Evolutionary conservation across 2,888 invertebrate genomes (phyloP).

Genomic region (Notocelia uddmanniana): DNA sequence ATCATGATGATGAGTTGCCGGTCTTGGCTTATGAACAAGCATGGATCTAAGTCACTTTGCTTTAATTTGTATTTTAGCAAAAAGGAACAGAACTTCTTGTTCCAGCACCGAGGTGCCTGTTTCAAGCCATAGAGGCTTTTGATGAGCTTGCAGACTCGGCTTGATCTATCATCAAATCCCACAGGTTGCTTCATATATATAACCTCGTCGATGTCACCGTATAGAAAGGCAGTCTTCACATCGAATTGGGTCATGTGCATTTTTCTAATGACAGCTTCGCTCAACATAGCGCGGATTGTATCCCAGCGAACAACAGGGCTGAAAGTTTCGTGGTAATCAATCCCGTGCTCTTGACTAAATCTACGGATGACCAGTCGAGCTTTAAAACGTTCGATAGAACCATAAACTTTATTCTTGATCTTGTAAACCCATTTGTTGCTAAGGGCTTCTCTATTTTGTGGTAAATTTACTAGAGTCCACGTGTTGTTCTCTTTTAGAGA

Average conservation of each 20-base stretch:
- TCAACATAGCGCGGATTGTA: not conserved
- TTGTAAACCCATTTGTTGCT: conserved; percentile 12
- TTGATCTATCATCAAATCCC: not conserved
- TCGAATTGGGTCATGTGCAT: conserved; percentile 6
- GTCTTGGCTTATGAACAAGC: not conserved
- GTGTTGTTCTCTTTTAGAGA: conserved; percentile 4
- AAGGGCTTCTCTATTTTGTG: conserved; percentile 3
- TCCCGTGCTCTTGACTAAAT: conserved; percentile 2
- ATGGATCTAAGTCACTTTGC: conserved; percentile 1
- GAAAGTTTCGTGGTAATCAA: not conserved
- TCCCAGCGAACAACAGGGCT: conserved; percentile 9
- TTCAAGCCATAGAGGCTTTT: not conserved
- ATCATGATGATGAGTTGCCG: conserved; percentile 1
- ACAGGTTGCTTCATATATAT: conserved; percentile 2
- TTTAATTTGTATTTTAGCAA: not conserved
- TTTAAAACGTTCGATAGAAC: not conserved
- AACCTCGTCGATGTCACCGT: not conserved
- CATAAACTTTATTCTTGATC: conserved; percentile 1
- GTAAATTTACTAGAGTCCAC: not conserved
- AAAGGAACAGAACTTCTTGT: not conserved
- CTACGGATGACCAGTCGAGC: too few species aligned
- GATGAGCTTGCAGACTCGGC: conserved; percentile 1
- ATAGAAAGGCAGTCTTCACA: not conserved
- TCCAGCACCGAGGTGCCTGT: conserved; percentile 2
- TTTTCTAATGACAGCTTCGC: not conserved